phyloP scores from a whole-genome alignment of 2,888 invertebrate genomes.

The Drosophila longiperda region DNA sequence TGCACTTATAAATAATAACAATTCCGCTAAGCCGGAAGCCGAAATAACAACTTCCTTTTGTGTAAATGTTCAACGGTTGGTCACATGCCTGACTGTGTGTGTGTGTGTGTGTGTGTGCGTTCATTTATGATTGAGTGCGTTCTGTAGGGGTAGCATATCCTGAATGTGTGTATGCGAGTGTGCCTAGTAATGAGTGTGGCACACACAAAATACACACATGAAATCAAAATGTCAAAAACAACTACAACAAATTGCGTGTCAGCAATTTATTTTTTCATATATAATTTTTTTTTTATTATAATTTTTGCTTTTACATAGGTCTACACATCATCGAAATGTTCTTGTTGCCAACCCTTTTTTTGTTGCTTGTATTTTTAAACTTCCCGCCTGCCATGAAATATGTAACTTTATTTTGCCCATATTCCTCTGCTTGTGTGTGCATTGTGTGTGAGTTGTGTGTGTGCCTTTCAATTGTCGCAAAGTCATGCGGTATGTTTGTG shows the following conservation, averaged over 20 bases:
- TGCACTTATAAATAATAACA: conserved; percentile 75
- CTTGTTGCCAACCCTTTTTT: conserved; percentile 64
- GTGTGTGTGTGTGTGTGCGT: conserved; percentile 39
- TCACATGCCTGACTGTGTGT: conserved; percentile 61
- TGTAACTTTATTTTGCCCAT: conserved; percentile 56
- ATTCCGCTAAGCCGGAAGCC: conserved; percentile 78
- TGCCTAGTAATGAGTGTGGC: conserved; percentile 60
- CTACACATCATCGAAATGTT: conserved; percentile 51
- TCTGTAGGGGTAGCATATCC: conserved; percentile 33
- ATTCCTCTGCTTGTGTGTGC: conserved; percentile 32
- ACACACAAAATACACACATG: conserved; percentile 39
- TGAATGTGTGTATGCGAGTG: conserved; percentile 8
- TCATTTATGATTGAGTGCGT: conserved; percentile 75
- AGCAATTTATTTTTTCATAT: conserved; percentile 33
- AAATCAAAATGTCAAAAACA: conserved; percentile 69
- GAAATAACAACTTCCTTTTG: conserved; percentile 81
- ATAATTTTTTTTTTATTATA: conserved; percentile 15
- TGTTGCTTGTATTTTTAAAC: conserved; percentile 50
- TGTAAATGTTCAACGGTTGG: conserved; percentile 68
- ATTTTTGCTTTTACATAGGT: conserved; percentile 48
- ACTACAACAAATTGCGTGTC: conserved; percentile 71
- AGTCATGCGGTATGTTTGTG: conserved; percentile 40
- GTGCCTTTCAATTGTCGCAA: conserved; percentile 59
- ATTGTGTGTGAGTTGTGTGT: conserved; percentile 27
- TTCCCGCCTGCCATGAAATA: conserved; percentile 72